phyloP scores from a whole-genome alignment of 2,113 vertebrate species.

The Tricholaema leucomelas region DNA sequence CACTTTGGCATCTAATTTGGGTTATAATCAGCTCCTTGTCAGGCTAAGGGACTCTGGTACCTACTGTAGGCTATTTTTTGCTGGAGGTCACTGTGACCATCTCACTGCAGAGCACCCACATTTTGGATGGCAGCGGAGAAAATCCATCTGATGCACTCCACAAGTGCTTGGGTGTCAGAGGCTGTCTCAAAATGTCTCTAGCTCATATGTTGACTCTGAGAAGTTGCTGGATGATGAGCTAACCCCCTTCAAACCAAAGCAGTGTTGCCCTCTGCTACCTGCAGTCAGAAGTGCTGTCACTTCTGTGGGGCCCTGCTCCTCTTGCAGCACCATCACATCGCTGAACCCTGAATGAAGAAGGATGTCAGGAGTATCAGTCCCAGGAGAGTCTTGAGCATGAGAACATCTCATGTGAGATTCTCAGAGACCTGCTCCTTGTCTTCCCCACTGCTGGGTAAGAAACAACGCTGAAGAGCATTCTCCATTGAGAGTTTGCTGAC shows the following conservation, averaged over 20 bases:
- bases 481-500: not conserved
- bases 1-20: not conserved
- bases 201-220: fast-evolving
- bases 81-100: not conserved
- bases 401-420: not conserved
- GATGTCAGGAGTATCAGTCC: not conserved
- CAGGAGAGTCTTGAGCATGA: not conserved
- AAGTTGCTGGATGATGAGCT: not conserved
- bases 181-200: not conserved
- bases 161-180: not conserved
- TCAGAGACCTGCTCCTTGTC: fast-evolving
- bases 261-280: not conserved
- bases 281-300: not conserved
- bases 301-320: not conserved
- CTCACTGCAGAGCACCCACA: not conserved
- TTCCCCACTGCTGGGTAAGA: not conserved
- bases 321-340: not conserved
- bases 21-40: not conserved
- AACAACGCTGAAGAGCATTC: not conserved
- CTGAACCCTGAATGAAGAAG: not conserved
- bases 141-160: not conserved
- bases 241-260: not conserved
- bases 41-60: not conserved
- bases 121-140: not conserved
- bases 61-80: not conserved